phyloP scores from a whole-genome alignment of 2,797 vertebrate genomes.

The Liparis tanakae region DNA sequence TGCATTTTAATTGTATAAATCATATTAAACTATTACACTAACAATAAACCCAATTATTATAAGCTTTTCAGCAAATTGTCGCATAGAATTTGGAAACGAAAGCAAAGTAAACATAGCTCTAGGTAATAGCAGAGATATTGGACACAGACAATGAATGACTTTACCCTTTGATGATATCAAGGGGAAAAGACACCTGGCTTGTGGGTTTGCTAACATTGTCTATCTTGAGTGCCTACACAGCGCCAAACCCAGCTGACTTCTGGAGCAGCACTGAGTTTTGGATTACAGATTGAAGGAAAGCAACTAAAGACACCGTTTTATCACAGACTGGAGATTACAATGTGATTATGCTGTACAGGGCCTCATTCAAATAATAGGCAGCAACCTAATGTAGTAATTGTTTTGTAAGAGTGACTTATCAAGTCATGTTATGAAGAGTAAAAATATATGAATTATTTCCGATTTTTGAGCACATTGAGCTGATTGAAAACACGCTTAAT shows the following conservation, averaged over 20 bases:
- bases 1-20: not conserved
- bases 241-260: not conserved
- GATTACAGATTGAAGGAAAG: not conserved
- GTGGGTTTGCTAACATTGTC: not conserved
- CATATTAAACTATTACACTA: not conserved
- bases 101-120: not conserved
- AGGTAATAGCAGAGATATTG: not conserved
- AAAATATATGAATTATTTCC: no score
- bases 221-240: not conserved
- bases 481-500: constrained; percentile 14
- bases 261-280: not conserved
- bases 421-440: no score
- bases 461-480: not conserved
- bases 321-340: constrained; percentile 26
- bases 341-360: constrained; percentile 34
- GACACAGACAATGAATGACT: not conserved
- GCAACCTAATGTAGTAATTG: constrained; percentile 13
- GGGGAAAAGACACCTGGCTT: not conserved
- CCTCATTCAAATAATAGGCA: constrained; percentile 24
- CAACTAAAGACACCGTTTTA: not conserved
- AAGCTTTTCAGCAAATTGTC: not conserved
- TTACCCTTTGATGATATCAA: not conserved
- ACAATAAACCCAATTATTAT: not conserved
- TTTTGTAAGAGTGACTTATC: constrained; percentile 3
- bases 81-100: not conserved